Percentiles rank a stretch among this genome's conserved stretches.
Conservation (phyloP, 1,140 invertebrate species). For the Drosophila lacertosa region DNA sequence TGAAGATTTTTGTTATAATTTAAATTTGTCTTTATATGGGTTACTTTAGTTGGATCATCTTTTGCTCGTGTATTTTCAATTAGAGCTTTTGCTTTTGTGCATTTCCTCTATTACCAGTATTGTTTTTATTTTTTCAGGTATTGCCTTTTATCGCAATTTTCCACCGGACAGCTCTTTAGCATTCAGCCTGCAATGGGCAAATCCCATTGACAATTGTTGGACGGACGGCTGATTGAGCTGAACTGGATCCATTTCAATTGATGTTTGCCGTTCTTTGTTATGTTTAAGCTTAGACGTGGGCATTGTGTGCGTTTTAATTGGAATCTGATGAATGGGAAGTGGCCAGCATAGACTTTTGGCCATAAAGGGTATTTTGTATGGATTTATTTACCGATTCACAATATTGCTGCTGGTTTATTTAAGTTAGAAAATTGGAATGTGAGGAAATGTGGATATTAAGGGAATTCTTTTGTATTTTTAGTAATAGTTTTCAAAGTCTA, state of each 20-base stretch:
- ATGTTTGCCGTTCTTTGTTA: constrained; percentile 25
- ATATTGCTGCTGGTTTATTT: too few relatives aligned
- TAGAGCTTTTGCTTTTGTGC: neutral
- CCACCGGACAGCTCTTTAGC: neutral
- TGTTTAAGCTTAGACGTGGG: neutral
- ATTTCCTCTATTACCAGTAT: neutral
- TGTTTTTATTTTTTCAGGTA: constrained; percentile 4
- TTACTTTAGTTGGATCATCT: neutral
- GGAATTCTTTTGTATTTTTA: too few relatives aligned
- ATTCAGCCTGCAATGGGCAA: neutral
- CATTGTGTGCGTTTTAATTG: constrained; percentile 35
- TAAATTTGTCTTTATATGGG: too few relatives aligned
- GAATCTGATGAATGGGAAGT: constrained; percentile 3
- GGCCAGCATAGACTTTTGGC: neutral
- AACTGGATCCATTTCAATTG: constrained; percentile 2
- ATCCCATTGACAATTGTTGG: constrained; percentile 24
- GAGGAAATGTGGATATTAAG: too few relatives aligned
- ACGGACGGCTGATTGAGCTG: neutral
- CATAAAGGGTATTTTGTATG: neutral
- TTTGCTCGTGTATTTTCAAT: neutral
- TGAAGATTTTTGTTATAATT: too few relatives aligned
- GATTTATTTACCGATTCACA: too few relatives aligned
- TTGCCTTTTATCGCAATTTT: constrained; percentile 6
- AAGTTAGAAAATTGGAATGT: too few relatives aligned
- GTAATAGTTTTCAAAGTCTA: too few relatives aligned